phyloP scores from a whole-genome alignment of 2,888 invertebrate genomes.

The Anticlea derivata region DNA sequence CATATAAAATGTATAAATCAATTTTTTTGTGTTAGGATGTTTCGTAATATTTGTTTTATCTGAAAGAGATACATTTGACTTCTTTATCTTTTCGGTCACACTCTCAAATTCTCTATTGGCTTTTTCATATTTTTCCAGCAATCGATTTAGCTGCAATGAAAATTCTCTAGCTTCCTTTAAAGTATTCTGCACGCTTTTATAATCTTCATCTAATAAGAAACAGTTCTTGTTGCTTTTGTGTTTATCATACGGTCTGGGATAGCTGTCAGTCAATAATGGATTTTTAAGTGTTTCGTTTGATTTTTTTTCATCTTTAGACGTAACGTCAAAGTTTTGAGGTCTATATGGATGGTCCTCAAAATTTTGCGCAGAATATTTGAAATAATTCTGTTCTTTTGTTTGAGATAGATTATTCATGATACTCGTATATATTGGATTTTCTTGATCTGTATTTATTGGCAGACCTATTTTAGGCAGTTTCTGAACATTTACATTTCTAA shows the following conservation, averaged over 20 bases:
- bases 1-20: background rate
- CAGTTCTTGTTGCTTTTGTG: background rate
- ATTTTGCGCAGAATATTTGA: slow-evolving; percentile 1
- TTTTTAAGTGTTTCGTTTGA: background rate
- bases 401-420: background rate
- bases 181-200: slow-evolving; percentile 44
- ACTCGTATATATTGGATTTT: background rate
- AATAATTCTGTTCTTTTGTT: background rate
- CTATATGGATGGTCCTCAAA: background rate
- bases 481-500: background rate
- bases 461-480: background rate
- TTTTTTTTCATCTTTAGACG: background rate
- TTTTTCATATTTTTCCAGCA: slow-evolving; percentile 57
- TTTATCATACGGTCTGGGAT: background rate
- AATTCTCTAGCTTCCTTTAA: slow-evolving; percentile 50
- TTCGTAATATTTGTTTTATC: background rate
- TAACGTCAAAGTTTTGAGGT: background rate
- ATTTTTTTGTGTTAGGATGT: slow-evolving; percentile 1
- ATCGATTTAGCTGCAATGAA: slow-evolving; percentile 45
- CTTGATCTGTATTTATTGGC: background rate
- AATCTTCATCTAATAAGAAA: slow-evolving; percentile 35
- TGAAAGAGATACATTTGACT: slow-evolving; percentile 21
- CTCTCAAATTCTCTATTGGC: slow-evolving; percentile 57
- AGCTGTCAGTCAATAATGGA: background rate
- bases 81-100: slow-evolving; percentile 45